Base-by-base conservation (phyloP, 2,888 invertebrate genomes). In the Xanthia togata region DNA sequence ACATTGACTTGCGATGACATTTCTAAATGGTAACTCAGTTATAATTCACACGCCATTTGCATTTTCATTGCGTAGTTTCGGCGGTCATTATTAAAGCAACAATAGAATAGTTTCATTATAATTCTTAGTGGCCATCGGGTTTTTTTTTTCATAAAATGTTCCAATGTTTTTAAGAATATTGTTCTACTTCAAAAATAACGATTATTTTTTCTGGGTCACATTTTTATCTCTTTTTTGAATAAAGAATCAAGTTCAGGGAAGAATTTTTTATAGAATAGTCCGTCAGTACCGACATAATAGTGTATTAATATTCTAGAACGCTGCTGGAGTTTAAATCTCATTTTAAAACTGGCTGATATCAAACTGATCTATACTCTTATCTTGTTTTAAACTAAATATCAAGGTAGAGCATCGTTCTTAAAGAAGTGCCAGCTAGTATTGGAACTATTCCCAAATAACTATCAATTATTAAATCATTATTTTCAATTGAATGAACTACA, bases 11-110 rank as follows among this genome's bases (percentile, higher is more conserved):
- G 73, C 76, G 67, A 81, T 86, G 85, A 83, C 83, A 80, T 77
- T 88, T 72, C 59, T 57, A 80, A 85, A 84, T 82, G 38, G 67
- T 76, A 75, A 75, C 65, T 75, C 69, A 80, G 64, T 84, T 77
- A 79, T 82, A 87, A 88, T 85, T 87, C 87, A 83, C 81, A 88
- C 81, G 73, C 41, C 59, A 78, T 87, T 88, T 86, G 81, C 85
- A 80, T 88, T 80, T 72, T 71, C 77, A 83, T 88, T 88, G 83
- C 83, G 60, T 83, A 53, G 72, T 81, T 78, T 78, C 64, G 68
- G 73, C 38, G 71, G 73, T 69, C 76, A 59, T 70, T 75, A 60
- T 55, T 65, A 73, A 59, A 78, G 76, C 69, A 76, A 81, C 78
- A 81, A 79, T 78, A 64, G 65, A 84, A 80, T 74, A 74, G 74